Evolutionary conservation across 2,797 vertebrate genomes (phyloP), one percentile per base, ranked within the genome.

Genomic region (Pachyuromys duprasi): DNA sequence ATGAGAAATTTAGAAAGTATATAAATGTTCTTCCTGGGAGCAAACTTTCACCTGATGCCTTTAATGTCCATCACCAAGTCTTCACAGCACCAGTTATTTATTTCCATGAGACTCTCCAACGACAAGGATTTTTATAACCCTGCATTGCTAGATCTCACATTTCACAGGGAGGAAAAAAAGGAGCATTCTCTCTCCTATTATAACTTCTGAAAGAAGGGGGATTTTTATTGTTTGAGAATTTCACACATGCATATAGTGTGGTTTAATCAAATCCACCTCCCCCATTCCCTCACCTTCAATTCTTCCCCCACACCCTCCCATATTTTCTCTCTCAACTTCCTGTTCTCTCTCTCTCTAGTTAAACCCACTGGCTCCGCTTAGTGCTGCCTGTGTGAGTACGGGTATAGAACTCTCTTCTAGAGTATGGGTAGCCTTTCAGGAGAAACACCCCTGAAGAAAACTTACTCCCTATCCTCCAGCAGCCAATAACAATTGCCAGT

Each of bases 1-100:
- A 4, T 91, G 8, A 96, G 49, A 96, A 45, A 69, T 65, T 62
- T 36, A 78, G 55, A 81, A 89, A 88, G 63, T 39, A 12, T 13
- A 26, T 45, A 17, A 45, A 53, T 26, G 79, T 28, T 26, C n/a
- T 84, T 12, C 82, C 55, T 72, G 31, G 49, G 36, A 91, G 79
- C 13, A 82, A 84, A 76, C 9, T 75, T 86, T 70, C 9, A 57
- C 14, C 65, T 65, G 26, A 72, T 55, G 15, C 9, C 72, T 92
- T 88, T 63, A 39, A 63, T 0, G 6, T 18, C 49, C 45, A 33
- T 2, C 33, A 67, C 63, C 22, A 2, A 33, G 45, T 53, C 63
- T 62, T 78, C 39, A 20, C 36, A 28, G 12, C 0, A 2, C 39
- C 13, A 4, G 18, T 65, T 17, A 86, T 42, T 72, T 84, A 74